phyloP scores from a whole-genome alignment of 1,140 invertebrate genomes.

The Papilio aristodemus region DNA sequence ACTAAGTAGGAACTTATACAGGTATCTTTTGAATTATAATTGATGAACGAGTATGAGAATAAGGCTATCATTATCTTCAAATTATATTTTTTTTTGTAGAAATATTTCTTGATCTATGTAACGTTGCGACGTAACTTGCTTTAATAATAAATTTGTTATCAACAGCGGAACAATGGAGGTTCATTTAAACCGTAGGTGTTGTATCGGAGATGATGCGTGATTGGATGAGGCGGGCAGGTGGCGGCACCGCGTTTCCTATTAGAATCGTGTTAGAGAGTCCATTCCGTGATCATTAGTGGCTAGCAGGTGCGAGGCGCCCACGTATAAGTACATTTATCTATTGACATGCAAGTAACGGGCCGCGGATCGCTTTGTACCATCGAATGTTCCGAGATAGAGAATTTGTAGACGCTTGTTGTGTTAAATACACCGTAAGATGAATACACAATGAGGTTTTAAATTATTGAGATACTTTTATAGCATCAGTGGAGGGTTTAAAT shows the following conservation, averaged over 20 bases:
- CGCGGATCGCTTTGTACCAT: conserved; percentile 37
- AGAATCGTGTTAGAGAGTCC: conserved; percentile 69
- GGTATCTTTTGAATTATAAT: no score
- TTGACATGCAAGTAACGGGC: conserved; percentile 50
- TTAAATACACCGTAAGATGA: neutral
- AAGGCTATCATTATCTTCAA: no score
- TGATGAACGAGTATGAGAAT: no score
- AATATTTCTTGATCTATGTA: neutral
- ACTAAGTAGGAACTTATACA: no score
- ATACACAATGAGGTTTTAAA: neutral
- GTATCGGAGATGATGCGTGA: conserved; percentile 45
- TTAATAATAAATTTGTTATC: conserved; percentile 26
- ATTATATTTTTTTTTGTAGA: neutral
- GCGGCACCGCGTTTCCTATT: conserved; percentile 63
- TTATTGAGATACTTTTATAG: neutral
- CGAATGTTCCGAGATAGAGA: conserved; percentile 22
- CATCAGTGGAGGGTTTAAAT: neutral
- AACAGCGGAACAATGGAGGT: conserved; percentile 22
- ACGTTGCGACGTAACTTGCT: neutral
- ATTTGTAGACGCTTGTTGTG: conserved; percentile 16
- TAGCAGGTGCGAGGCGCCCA: conserved; percentile 56
- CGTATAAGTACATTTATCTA: conserved; percentile 55
- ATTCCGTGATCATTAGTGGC: conserved; percentile 62
- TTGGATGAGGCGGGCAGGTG: conserved; percentile 55
- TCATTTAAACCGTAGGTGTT: conserved; percentile 37